Conservation (phyloP, 2,113 vertebrate species). For the Thymallus thymallus region DNA sequence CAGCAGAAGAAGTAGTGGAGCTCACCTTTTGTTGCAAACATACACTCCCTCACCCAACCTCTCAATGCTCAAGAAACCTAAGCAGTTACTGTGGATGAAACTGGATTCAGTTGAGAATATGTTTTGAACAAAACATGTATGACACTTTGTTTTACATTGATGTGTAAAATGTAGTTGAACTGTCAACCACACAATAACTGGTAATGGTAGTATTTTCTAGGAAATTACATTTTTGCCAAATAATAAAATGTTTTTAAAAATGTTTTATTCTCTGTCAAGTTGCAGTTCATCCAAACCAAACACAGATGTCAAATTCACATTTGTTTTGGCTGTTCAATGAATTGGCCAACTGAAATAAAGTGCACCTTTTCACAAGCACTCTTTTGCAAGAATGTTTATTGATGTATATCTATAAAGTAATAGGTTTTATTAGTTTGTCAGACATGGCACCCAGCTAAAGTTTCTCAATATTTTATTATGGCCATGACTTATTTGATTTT, state of each 20-base stretch:
- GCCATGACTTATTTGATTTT: too few relatives aligned
- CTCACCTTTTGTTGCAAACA: too few relatives aligned
- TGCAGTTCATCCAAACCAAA: neutral
- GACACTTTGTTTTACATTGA: neutral
- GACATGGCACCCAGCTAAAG: too few relatives aligned
- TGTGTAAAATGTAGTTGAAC: neutral
- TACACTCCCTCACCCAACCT: too few relatives aligned
- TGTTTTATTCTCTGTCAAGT: neutral
- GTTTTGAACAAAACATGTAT: neutral
- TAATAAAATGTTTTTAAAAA: neutral
- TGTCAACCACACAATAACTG: neutral
- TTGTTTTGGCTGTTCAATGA: neutral
- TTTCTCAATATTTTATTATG: too few relatives aligned
- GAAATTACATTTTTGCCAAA: neutral
- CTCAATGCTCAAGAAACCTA: too few relatives aligned
- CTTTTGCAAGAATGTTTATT: neutral
- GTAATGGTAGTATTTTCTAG: neutral
- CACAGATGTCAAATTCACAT: neutral
- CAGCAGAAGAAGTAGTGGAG: constrained; percentile 42
- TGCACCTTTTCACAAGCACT: neutral
- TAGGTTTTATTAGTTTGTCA: too few relatives aligned
- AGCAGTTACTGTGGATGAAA: too few relatives aligned
- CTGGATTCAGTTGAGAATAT: too few relatives aligned
- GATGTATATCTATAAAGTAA: too few relatives aligned
- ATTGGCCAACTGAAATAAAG: neutral